Evolutionary conservation across 2,888 invertebrate species (phyloP).

Genomic region (Hartigia nigra): DNA sequence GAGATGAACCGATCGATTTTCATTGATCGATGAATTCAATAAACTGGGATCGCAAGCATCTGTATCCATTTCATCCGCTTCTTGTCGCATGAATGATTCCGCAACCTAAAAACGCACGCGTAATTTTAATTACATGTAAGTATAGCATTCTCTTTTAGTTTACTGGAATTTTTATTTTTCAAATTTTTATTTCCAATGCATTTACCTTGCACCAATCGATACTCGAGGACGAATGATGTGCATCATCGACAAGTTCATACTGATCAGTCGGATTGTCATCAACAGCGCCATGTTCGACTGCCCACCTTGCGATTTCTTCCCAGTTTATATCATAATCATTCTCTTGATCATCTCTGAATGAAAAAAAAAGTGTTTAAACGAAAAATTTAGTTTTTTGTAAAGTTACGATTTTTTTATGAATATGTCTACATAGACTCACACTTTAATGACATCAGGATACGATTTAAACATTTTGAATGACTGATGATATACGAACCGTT

Average conservation of each 20-base stretch:
- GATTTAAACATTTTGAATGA: not conserved
- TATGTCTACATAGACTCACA: not conserved
- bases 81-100: slow-evolving; percentile 18
- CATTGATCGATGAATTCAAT: slow-evolving; percentile 10
- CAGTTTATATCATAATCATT: slow-evolving; percentile 9
- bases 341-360: not conserved
- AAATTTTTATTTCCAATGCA: not conserved
- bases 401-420: not conserved
- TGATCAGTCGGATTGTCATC: not conserved
- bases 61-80: slow-evolving; percentile 6
- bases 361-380: not conserved
- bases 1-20: not conserved
- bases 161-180: not conserved
- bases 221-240: not conserved
- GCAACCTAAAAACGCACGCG: slow-evolving; percentile 8
- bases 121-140: not conserved
- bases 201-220: slow-evolving; percentile 6
- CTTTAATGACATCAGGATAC: not conserved
- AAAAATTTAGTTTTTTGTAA: not conserved
- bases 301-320: slow-evolving; percentile 20
- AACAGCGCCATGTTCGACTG: slow-evolving; percentile 12
- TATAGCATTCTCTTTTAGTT: not conserved
- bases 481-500: not conserved
- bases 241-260: not conserved
- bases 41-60: slow-evolving; percentile 7